Percentiles rank a stretch among this genome's conserved stretches.
Evolutionary conservation across 2,888 invertebrate species (phyloP).

Genomic region (Nomada fabriciana): DNA sequence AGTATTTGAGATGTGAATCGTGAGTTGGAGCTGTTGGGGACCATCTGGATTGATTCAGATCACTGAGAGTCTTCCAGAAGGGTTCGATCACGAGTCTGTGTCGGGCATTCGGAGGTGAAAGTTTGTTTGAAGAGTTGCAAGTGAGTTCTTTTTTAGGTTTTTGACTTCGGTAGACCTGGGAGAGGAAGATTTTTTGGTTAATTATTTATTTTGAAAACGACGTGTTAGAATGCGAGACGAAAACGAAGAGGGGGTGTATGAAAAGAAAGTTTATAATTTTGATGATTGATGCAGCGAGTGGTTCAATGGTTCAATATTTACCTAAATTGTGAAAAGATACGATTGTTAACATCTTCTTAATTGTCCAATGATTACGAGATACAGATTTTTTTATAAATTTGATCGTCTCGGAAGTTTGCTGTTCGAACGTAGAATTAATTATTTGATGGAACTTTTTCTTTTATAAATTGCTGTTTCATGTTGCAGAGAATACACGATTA

Average conservation of each 20-base stretch:
- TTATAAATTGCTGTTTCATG: background rate
- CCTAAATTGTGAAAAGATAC: slow-evolving; percentile 1
- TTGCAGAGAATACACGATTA: background rate
- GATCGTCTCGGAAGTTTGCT: background rate
- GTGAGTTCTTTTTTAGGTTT: too few relatives aligned
- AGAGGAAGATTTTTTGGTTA: too few relatives aligned
- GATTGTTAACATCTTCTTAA: background rate
- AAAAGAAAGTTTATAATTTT: background rate
- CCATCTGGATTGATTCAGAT: too few relatives aligned
- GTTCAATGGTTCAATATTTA: background rate
- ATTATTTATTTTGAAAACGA: too few relatives aligned
- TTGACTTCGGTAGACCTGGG: too few relatives aligned
- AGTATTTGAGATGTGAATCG: too few relatives aligned
- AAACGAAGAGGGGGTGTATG: background rate
- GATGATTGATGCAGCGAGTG: background rate
- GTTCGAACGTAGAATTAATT: slow-evolving; percentile 2
- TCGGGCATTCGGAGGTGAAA: too few relatives aligned
- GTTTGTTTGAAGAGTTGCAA: too few relatives aligned
- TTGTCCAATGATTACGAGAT: background rate
- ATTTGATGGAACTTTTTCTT: background rate
- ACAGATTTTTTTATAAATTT: background rate
- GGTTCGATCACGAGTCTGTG: too few relatives aligned
- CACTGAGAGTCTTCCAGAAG: too few relatives aligned
- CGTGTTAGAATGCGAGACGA: too few relatives aligned
- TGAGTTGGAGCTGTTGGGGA: too few relatives aligned